Evolutionary conservation across 2,113 vertebrate genomes (phyloP), one percentile per base, ranked within the genome.

Genomic region (Naja naja): DNA sequence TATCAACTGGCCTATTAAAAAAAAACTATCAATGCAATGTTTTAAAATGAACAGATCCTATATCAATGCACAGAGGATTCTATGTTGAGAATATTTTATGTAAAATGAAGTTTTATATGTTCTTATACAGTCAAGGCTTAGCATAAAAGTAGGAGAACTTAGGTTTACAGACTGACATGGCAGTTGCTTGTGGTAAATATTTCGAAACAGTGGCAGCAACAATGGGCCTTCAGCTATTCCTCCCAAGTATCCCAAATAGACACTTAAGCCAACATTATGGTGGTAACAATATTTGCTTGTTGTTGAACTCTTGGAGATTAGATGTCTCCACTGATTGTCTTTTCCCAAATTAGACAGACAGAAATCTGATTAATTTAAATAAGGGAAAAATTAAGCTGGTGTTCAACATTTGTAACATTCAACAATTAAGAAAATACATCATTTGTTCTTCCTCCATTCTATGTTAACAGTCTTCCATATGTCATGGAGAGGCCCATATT

Each of bases 31-130:
- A 91, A 91, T 94, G 87, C 55, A 60, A 53, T 91, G 93, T 91
- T 93, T 94, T 92, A 88, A 94, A 94, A 22, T 30, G 2, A 85
- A 45, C 74, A 95, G 95, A 0, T 5, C 92, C 49, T 94, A 45
- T 20, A 95, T 85, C 10, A 94, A 91, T 8, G 9, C 43, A 53
- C 47, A 58, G 90, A 91, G 14, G 30, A 74, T 87, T 52, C 0
- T 87, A 90, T 53, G 69, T 55, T 53, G 23, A 43, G 10, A 85
- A 58, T 90, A 94, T 96, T 96, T 94, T 14, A 91, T 64, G 30
- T 0, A 0, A 2, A 94, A 87, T 85, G 0, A 90, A 88, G 1
- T 0, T 0, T 2, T 3, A 53, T 93, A 90, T 92, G 25, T 52
- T 25, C 6, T 22, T 64, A 53, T 53, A 47, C 25, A 56, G 20